Percentiles rank a stretch among this genome's conserved stretches.
Conservation (phyloP, 1,140 invertebrate genomes). For the Philaenus spumarius region DNA sequence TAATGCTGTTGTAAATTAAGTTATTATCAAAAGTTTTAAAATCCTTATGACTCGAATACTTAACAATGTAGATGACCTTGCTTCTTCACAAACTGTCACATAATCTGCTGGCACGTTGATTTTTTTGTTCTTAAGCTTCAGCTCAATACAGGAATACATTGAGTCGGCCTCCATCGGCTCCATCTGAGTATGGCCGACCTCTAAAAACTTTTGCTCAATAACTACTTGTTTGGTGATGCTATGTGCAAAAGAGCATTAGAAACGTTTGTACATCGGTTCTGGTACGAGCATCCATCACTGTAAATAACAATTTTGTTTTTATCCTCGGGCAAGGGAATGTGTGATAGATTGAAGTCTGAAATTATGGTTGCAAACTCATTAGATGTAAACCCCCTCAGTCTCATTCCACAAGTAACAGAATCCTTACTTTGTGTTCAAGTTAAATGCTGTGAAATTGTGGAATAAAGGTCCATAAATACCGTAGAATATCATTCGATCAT, state of each 20-base stretch:
- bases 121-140: conserved; percentile 8
- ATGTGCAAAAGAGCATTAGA: conserved; percentile 34
- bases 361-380: conserved; percentile 23
- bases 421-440: conserved; percentile 10
- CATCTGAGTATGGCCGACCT: conserved; percentile 40
- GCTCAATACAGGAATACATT: conserved; percentile 32
- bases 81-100: conserved; percentile 13
- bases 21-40: conserved; percentile 21
- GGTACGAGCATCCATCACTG: no score
- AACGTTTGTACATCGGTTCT: conserved; percentile 35
- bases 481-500: no score
- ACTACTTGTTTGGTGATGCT: conserved; percentile 27
- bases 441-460: conserved; percentile 16
- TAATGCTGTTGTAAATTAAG: conserved; percentile 14
- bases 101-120: conserved; percentile 27
- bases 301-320: conserved; percentile 27
- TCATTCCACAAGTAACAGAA: conserved; percentile 32
- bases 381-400: conserved; percentile 25
- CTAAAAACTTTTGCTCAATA: conserved; percentile 39
- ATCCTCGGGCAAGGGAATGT: conserved; percentile 2
- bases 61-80: conserved; percentile 16
- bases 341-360: neutral
- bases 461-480: no score
- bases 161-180: conserved; percentile 39
- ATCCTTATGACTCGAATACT: conserved; percentile 13